Base-by-base conservation (phyloP, 2,888 invertebrate species). In the Lypha dubia region DNA sequence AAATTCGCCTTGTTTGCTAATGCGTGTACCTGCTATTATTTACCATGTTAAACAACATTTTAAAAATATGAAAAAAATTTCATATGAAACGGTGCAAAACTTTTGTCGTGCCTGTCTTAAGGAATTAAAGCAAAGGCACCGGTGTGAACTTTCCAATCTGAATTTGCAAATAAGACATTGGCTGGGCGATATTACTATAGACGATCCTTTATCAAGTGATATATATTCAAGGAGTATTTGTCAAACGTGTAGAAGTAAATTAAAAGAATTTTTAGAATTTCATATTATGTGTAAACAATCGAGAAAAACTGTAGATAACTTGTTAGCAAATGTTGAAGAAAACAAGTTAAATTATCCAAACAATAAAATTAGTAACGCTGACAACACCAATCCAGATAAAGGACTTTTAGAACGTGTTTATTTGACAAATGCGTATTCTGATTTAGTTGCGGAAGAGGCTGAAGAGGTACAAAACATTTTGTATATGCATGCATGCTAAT, bases 281-380 rank as follows among this genome's bases (percentile, higher is more conserved):
- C 89, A 88, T 71, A 83, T 87, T 13, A 89, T 90, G 90, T 90
- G 89, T 70, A 86, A 87, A 53, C 88, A 89, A 71, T 90, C 91
- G 9, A 85, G 86, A 68, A 71, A 82, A 9, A 88, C 85, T 22
- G 60, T 68, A 75, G 35, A 67, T 3, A 56, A 60, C 41, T 13
- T 56, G 15, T 53, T 53, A 15, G 24, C 51, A 53, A 15, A 5
- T 24, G 51, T 13, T 17, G 46, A 17, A 7, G 46, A 46, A 17
- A 53, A 53, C 15, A 24, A 7, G 24, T 5, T 53, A 4, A 9
- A 2, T 28, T 13, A 51, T 24, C 4, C 5, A n/a, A 63, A 24
- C 3, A 28, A 28, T 22, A 15, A 41, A n/a, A 15, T 0, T 44
- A 7, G n/a, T n/a, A 44, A 44, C n/a, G n/a, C n/a, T 44, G 44